Conservation (phyloP, 2,888 invertebrate species). For the Epistrophe eligans region DNA sequence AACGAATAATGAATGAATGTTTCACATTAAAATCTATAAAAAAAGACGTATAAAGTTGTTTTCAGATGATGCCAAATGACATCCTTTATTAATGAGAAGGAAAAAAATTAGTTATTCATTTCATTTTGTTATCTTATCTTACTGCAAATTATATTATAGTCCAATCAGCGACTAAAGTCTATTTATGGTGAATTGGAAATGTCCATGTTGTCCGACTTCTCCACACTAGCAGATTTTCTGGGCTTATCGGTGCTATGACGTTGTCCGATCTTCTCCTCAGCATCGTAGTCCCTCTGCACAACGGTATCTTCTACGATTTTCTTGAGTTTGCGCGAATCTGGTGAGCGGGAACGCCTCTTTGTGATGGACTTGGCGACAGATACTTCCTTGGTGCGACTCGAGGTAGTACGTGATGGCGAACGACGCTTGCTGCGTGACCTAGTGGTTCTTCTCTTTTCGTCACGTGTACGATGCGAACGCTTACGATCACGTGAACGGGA, state of each 20-base stretch:
- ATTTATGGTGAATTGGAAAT: slow-evolving; percentile 91
- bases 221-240: slow-evolving; percentile 84
- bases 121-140: slow-evolving; percentile 52
- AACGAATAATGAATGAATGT: no score
- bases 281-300: slow-evolving; percentile 81
- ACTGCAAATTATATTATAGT: slow-evolving; percentile 23
- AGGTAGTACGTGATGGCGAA: slow-evolving; percentile 86
- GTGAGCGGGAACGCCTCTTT: slow-evolving; percentile 81
- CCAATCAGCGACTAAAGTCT: not conserved
- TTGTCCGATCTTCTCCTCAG: slow-evolving; percentile 80
- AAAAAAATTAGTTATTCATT: slow-evolving; percentile 27
- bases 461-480: slow-evolving; percentile 79
- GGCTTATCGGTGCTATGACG: slow-evolving; percentile 85
- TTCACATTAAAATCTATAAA: slow-evolving; percentile 7
- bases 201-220: slow-evolving; percentile 90
- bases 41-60: slow-evolving; percentile 5
- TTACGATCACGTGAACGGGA: slow-evolving; percentile 84
- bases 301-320: slow-evolving; percentile 80
- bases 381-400: slow-evolving; percentile 84
- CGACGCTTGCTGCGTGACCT: slow-evolving; percentile 81
- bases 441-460: slow-evolving; percentile 72
- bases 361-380: slow-evolving; percentile 80
- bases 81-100: slow-evolving; percentile 26
- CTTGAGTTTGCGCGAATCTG: slow-evolving; percentile 82
- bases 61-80: slow-evolving; percentile 8